A percentile compares a stretch with the other conserved stretches of the same genome.
phyloP scores from a whole-genome alignment of 2,888 invertebrate species.

The Platycheirus rosarum region DNA sequence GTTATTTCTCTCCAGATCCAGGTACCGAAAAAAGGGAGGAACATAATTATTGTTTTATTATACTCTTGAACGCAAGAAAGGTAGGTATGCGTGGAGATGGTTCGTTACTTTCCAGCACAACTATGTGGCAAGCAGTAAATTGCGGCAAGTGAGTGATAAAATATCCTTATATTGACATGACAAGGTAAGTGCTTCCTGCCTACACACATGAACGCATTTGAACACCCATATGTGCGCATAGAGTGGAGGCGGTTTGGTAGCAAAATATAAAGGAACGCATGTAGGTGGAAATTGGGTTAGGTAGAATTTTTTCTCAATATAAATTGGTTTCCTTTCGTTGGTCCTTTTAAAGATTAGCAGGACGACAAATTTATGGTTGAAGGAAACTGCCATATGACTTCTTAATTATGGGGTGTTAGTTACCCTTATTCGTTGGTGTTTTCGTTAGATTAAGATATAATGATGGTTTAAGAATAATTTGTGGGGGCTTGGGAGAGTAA shows the following conservation, averaged over 20 bases:
- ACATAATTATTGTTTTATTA: neutral
- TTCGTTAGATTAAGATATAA: slow-evolving; percentile 44
- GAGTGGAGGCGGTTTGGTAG: no score
- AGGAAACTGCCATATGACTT: slow-evolving; percentile 51
- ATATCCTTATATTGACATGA: slow-evolving; percentile 72
- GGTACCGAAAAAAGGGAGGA: neutral
- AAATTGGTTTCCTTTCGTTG: slow-evolving; percentile 34
- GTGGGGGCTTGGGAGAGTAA: no score
- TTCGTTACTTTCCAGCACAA: slow-evolving; percentile 64
- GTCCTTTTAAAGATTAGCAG: slow-evolving; percentile 41
- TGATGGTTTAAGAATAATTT: neutral
- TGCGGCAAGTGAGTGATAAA: slow-evolving; percentile 73
- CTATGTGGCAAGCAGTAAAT: slow-evolving; percentile 68
- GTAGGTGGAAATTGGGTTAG: neutral
- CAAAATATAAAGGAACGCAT: neutral
- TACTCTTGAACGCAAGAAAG: neutral
- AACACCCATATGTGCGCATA: slow-evolving; percentile 46
- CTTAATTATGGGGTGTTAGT: slow-evolving; percentile 57
- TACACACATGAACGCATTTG: slow-evolving; percentile 41
- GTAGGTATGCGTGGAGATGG: slow-evolving; percentile 50
- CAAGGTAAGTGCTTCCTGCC: slow-evolving; percentile 70
- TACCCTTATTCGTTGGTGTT: slow-evolving; percentile 58
- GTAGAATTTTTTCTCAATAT: slow-evolving; percentile 22
- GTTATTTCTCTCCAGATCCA: no score
- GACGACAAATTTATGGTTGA: slow-evolving; percentile 47